phyloP scores from a whole-genome alignment of 2,888 invertebrate species.

The Rosalia funebris region DNA sequence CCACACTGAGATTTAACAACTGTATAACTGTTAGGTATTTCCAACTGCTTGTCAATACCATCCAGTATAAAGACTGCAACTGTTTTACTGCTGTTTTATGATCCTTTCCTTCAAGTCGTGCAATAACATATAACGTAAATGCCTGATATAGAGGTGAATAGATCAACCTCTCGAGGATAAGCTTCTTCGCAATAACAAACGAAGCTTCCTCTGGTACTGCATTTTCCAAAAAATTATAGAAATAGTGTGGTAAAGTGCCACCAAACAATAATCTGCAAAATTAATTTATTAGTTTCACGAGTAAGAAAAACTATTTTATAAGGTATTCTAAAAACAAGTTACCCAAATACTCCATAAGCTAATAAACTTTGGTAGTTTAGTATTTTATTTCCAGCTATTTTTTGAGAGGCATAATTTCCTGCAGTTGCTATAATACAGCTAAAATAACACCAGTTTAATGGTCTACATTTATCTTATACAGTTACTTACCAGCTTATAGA shows the following conservation, averaged over 20 bases:
- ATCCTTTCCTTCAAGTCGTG: slow-evolving; percentile 80
- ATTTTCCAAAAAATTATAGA: slow-evolving; percentile 73
- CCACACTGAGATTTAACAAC: slow-evolving; percentile 77
- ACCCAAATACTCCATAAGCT: slow-evolving; percentile 83
- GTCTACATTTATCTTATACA: slow-evolving; percentile 3
- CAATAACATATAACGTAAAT: slow-evolving; percentile 77
- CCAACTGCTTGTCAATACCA: slow-evolving; percentile 78
- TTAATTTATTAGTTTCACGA: background rate
- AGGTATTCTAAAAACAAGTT: no score
- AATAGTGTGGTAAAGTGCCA: slow-evolving; percentile 82
- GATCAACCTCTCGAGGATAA: slow-evolving; percentile 77
- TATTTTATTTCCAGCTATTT: slow-evolving; percentile 72
- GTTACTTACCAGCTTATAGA: slow-evolving; percentile 78
- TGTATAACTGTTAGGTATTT: slow-evolving; percentile 81
- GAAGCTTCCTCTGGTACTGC: slow-evolving; percentile 69
- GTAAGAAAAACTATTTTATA: no score
- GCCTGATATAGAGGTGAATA: slow-evolving; percentile 80
- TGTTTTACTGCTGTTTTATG: slow-evolving; percentile 74
- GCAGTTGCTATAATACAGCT: slow-evolving; percentile 78
- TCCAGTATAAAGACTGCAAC: slow-evolving; percentile 72
- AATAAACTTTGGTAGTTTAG: slow-evolving; percentile 75
- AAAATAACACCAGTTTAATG: slow-evolving; percentile 29
- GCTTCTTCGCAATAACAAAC: slow-evolving; percentile 67
- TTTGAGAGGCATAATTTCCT: slow-evolving; percentile 79
- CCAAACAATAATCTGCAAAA: slow-evolving; percentile 77